Evolutionary conservation across 2,888 invertebrate genomes (phyloP).

Genomic region (Autographa pulchrina): DNA sequence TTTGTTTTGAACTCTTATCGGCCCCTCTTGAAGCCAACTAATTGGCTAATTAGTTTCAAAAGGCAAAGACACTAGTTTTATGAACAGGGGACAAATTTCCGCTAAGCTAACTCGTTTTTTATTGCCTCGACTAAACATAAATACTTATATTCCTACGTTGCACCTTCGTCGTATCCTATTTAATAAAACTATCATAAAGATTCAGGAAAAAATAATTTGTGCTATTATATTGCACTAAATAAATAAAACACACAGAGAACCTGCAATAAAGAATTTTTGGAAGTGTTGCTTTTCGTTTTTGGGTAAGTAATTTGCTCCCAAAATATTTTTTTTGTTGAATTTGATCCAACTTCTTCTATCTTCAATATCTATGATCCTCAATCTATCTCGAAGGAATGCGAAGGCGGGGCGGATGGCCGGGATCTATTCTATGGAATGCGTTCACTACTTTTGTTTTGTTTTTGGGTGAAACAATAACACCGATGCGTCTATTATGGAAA

Average conservation of each 20-base stretch:
- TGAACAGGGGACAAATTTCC: conserved; percentile 22
- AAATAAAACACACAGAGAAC: not conserved
- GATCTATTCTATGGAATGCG: conserved; percentile 67
- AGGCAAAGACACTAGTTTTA: conserved; percentile 20
- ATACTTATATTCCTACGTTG: too few species aligned
- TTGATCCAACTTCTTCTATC: conserved; percentile 56
- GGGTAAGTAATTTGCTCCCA: conserved; percentile 24
- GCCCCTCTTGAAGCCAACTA: conserved; percentile 33
- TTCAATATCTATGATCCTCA: conserved; percentile 31
- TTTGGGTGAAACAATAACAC: conserved; percentile 57
- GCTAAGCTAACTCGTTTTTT: not conserved
- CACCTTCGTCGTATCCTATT: too few species aligned
- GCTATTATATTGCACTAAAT: not conserved
- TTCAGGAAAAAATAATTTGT: too few species aligned
- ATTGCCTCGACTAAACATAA: too few species aligned
- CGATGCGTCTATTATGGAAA: not conserved
- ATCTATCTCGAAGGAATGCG: conserved; percentile 70
- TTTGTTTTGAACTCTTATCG: conserved; percentile 10
- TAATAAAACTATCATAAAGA: too few species aligned
- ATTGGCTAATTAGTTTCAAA: conserved; percentile 43
- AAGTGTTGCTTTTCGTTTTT: not conserved
- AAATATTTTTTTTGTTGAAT: conserved; percentile 57
- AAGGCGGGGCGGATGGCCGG: conserved; percentile 65
- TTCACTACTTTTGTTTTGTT: conserved; percentile 62
- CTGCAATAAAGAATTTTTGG: not conserved